These are phyloP conservation scores for Pachyseris speciosa DNA, from an alignment of 64 coral and sea anemone species.

Conservation along the genomic window DNA sequence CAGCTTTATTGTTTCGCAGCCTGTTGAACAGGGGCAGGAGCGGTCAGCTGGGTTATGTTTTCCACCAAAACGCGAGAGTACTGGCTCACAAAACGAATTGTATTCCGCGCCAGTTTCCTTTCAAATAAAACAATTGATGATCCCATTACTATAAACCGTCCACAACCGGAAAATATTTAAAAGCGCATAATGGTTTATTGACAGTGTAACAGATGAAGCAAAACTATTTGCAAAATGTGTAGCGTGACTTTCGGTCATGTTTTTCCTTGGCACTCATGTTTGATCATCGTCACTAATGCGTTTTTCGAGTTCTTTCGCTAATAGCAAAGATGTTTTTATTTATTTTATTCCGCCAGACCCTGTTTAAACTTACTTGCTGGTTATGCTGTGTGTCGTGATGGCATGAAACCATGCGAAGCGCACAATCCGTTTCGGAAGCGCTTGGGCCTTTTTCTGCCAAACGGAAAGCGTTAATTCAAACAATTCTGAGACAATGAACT, in stretches of 20 bases:
- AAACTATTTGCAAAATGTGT: not conserved
- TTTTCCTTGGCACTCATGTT: not conserved
- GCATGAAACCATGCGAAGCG: not conserved
- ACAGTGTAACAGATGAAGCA: not conserved
- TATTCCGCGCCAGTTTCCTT: too few species aligned
- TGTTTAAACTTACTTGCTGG: not conserved
- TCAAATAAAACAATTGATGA: too few species aligned
- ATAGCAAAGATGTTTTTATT: not conserved
- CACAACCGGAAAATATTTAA: not conserved
- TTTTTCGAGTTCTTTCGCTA: not conserved
- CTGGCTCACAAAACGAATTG: too few species aligned
- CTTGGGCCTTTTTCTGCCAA: not conserved
- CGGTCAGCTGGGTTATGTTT: too few species aligned
- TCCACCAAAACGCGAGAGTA: too few species aligned
- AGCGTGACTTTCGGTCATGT: not conserved
- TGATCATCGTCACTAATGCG: not conserved
- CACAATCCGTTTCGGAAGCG: not conserved
- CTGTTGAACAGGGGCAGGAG: too few species aligned
- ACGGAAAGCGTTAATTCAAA: not conserved
- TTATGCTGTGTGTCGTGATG: not conserved
- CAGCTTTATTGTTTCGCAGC: too few species aligned
- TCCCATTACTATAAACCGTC: not conserved
- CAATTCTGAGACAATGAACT: not conserved
- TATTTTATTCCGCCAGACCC: not conserved
- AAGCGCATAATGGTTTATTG: not conserved